Conservation (phyloP, 37 sponge, comb jelly and placozoan species). For the Mnemiopsis leidyi region DNA sequence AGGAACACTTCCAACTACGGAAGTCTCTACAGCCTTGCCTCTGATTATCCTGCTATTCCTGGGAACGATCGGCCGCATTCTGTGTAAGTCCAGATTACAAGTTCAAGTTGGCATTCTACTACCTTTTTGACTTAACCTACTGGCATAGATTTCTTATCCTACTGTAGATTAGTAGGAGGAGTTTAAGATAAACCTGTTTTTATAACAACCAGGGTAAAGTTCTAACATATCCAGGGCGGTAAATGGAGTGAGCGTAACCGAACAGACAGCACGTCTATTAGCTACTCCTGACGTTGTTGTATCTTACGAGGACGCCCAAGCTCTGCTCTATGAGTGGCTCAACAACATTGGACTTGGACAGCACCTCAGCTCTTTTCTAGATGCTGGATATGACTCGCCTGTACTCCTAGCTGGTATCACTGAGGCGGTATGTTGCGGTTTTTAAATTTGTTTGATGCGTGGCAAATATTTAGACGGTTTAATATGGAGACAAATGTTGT, state of each 20-base stretch:
- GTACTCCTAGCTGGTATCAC: neutral
- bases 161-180: no score
- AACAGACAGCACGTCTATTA: neutral
- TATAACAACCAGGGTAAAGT: no score
- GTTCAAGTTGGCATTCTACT: no score
- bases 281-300: neutral
- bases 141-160: no score
- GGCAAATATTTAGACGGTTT: no score
- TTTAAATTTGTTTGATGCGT: no score
- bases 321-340: slow-evolving; percentile 21
- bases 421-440: neutral
- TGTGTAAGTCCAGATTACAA: no score
- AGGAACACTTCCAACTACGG: neutral
- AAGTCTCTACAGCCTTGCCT: slow-evolving; percentile 26
- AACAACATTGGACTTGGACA: neutral
- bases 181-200: no score
- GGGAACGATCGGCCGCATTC: neutral
- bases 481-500: no score
- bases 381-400: slow-evolving; percentile 7
- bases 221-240: slow-evolving; percentile 2
- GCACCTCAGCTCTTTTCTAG: neutral
- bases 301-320: slow-evolving; percentile 23
- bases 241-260: slow-evolving; percentile 3
- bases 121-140: no score
- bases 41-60: neutral